Conservation (phyloP, 2,797 vertebrate species). For the Dallia pectoralis region DNA sequence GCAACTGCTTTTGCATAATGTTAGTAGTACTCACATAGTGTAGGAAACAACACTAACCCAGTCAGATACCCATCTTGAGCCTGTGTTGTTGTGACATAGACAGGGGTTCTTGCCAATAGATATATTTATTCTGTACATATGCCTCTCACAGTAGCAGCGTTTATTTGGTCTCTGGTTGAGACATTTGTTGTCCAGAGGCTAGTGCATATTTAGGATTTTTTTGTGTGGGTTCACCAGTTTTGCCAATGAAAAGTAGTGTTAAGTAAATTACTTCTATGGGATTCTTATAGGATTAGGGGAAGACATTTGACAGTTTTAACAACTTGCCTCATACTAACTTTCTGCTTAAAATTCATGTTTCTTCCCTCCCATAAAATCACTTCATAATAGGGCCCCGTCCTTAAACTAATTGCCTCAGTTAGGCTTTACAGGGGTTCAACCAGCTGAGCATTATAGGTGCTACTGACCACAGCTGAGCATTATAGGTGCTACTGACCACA, state of each 20-base stretch:
- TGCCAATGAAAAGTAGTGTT: conserved; percentile 5
- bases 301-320: conserved; percentile 40
- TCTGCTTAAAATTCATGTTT: conserved; percentile 15
- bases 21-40: neutral
- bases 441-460: too few relatives aligned
- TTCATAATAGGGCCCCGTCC: too few relatives aligned
- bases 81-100: conserved; percentile 28
- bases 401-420: too few relatives aligned
- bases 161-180: too few relatives aligned
- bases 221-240: too few relatives aligned
- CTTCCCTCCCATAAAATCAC: too few relatives aligned
- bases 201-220: neutral
- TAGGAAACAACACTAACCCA: too few relatives aligned
- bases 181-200: too few relatives aligned
- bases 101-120: neutral
- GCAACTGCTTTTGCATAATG: too few relatives aligned
- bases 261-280: conserved; percentile 20
- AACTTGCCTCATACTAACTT: conserved; percentile 32
- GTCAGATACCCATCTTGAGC: conserved; percentile 14
- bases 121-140: conserved; percentile 16
- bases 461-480: too few relatives aligned
- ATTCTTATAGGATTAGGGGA: conserved; percentile 32
- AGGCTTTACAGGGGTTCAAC: too few relatives aligned
- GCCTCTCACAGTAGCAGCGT: conserved; percentile 12
- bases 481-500: too few relatives aligned